Evolutionary conservation across 1,140 invertebrate species (phyloP).

Genomic region (Anadara kagoshimensis): DNA sequence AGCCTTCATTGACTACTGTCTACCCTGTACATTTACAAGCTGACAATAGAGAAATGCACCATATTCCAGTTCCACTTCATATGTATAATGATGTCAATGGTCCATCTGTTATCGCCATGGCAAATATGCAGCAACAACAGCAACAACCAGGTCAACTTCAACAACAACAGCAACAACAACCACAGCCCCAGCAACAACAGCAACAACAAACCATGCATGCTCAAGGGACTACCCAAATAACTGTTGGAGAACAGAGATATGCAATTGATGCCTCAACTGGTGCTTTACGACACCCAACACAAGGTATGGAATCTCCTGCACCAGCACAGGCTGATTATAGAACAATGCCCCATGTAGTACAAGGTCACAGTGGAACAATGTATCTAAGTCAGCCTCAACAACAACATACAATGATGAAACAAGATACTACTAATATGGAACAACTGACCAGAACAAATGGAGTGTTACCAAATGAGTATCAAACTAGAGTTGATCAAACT

Average conservation of each 20-base stretch:
- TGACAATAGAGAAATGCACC: conserved; percentile 33
- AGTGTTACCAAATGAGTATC: conserved; percentile 31
- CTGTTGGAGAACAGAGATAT: conserved; percentile 24
- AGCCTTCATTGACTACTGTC: conserved; percentile 29
- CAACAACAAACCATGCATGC: conserved; percentile 20
- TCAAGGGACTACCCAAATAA: conserved; percentile 17
- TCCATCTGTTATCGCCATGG: conserved; percentile 35
- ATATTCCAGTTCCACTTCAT: conserved; percentile 42
- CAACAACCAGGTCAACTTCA: conserved; percentile 46
- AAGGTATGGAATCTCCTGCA: conserved; percentile 22
- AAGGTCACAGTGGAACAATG: conserved; percentile 19
- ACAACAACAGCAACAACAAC: conserved; percentile 17
- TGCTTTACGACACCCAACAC: conserved; percentile 27
- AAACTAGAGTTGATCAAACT: conserved; percentile 20
- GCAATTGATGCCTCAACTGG: conserved; percentile 19
- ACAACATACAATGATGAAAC: conserved; percentile 30
- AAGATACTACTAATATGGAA: conserved; percentile 40
- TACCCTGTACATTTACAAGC: conserved; percentile 30
- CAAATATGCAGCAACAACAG: conserved; percentile 44
- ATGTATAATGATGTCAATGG: conserved; percentile 46
- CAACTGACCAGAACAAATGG: conserved; percentile 30
- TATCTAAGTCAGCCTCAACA: conserved; percentile 2
- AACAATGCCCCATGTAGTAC: conserved; percentile 15
- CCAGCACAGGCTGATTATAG: conserved; percentile 22
- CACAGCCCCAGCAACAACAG: conserved; percentile 42